Evolutionary conservation across 2,888 invertebrate genomes (phyloP).

Genomic region (Pecten maximus): DNA sequence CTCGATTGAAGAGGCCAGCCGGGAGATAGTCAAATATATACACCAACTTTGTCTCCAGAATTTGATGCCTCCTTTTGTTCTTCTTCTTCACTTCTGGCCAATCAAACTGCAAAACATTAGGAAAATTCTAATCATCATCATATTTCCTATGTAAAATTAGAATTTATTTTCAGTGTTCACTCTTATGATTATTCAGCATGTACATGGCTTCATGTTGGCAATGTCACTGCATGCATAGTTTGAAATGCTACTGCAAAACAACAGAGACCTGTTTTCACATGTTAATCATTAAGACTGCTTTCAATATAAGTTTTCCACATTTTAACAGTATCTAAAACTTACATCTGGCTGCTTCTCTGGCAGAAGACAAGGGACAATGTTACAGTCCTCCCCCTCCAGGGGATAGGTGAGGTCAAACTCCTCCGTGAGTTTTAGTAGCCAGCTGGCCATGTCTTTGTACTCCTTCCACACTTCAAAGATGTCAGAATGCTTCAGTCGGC

Average conservation of each 20-base stretch:
- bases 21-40: slow-evolving; percentile 81
- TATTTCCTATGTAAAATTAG: too few species aligned
- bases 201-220: too few species aligned
- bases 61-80: background rate
- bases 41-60: slow-evolving; percentile 75
- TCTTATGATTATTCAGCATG: too few species aligned
- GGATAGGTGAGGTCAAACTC: slow-evolving; percentile 82
- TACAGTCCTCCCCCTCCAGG: slow-evolving; percentile 59
- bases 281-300: too few species aligned
- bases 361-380: slow-evolving; percentile 82
- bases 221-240: too few species aligned
- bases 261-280: too few species aligned
- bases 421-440: slow-evolving; percentile 81
- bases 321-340: slow-evolving; percentile 3
- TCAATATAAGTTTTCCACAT: too few species aligned
- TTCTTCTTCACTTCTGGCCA: slow-evolving; percentile 73
- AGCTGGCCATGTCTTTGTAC: slow-evolving; percentile 76
- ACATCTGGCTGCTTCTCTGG: slow-evolving; percentile 79
- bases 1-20: slow-evolving; percentile 81
- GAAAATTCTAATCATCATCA: too few species aligned
- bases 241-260: too few species aligned
- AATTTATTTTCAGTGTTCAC: too few species aligned
- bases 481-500: slow-evolving; percentile 76
- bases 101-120: slow-evolving; percentile 62
- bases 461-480: slow-evolving; percentile 77